Percentiles rank a stretch among this genome's conserved stretches.
Conservation (phyloP, 2,113 vertebrate genomes). For the Psammodynastes pulverulentus region DNA sequence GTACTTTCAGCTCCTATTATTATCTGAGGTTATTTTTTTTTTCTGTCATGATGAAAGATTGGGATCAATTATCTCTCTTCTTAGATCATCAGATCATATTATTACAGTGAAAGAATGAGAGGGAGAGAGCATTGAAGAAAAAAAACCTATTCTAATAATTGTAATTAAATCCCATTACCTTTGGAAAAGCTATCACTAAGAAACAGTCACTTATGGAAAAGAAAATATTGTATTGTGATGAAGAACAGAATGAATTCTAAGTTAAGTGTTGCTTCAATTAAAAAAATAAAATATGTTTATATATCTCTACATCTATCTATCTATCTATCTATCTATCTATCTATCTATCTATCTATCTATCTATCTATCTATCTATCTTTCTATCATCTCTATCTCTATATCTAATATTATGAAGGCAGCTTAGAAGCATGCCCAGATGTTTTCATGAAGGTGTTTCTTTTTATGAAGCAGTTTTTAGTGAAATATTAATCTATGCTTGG, state of each 20-base stretch:
- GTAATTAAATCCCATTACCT: neutral
- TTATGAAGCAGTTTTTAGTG: neutral
- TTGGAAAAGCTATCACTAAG: neutral
- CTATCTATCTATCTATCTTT: no score
- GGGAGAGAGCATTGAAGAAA: neutral
- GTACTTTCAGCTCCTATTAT: neutral
- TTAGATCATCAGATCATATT: constrained; percentile 20
- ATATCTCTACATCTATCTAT: no score
- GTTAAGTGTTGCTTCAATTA: constrained; percentile 50
- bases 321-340: no score
- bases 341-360: no score
- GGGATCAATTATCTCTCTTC: constrained; percentile 6
- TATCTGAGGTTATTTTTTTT: constrained; percentile 28
- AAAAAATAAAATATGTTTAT: constrained; percentile 32
- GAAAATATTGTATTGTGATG: constrained; percentile 38
- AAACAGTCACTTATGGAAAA: constrained; percentile 35
- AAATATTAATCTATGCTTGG: neutral
- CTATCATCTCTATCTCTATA: no score
- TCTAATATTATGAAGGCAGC: neutral
- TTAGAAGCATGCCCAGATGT: neutral
- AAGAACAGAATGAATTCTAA: constrained; percentile 26
- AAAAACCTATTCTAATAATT: constrained; percentile 10
- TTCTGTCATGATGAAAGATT: neutral
- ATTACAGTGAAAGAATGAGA: constrained; percentile 20
- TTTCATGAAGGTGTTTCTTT: neutral